These are phyloP conservation scores for Ceratitis capitata DNA, from an alignment of 1,140 invertebrate genomes.

Conservation along the genomic window DNA sequence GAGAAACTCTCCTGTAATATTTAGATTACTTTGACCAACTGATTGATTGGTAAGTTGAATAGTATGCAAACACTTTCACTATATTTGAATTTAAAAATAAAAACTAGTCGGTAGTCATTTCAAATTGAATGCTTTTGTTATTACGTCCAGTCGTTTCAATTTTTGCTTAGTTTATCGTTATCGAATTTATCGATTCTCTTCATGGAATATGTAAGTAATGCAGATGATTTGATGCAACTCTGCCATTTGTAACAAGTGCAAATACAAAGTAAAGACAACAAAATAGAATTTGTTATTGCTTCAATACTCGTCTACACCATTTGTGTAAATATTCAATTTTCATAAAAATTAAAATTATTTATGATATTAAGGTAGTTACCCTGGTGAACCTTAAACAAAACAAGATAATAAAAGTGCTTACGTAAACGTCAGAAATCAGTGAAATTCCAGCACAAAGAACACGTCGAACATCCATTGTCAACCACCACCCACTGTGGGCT, in stretches of 20 bases:
- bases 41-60: too few species aligned
- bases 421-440: neutral
- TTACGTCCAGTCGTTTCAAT: too few species aligned
- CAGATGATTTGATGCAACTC: neutral
- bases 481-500: neutral
- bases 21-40: too few species aligned
- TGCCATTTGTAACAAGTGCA: neutral
- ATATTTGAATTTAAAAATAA: too few species aligned
- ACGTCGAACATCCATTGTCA: neutral
- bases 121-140: too few species aligned
- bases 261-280: neutral
- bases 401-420: neutral
- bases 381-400: neutral
- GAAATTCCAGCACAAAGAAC: conserved; percentile 23
- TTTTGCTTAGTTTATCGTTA: neutral
- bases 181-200: neutral
- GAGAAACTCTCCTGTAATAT: too few species aligned
- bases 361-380: neutral
- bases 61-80: too few species aligned
- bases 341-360: neutral
- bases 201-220: too few species aligned
- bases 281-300: neutral
- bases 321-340: neutral
- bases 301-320: neutral
- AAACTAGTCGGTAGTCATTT: too few species aligned